Conservation (phyloP, 2,113 vertebrate species). For the Grallaria varia region DNA sequence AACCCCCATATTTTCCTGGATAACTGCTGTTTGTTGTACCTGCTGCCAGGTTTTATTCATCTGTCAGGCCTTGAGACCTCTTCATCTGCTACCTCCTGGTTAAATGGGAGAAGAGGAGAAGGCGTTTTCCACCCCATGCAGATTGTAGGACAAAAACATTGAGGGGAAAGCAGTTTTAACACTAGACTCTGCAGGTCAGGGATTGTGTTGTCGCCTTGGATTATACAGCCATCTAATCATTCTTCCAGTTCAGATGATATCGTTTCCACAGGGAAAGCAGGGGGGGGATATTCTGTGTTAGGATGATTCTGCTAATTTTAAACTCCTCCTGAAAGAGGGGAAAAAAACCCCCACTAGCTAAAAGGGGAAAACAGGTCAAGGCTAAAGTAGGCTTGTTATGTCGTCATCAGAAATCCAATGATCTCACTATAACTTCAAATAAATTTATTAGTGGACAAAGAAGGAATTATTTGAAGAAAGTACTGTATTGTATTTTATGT, state of each 20-base stretch:
- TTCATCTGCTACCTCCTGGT: conserved; percentile 46
- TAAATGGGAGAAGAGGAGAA: neutral
- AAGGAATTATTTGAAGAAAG: neutral
- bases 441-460: neutral
- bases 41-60: conserved; percentile 23
- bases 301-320: neutral
- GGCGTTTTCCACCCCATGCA: neutral
- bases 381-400: neutral
- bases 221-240: neutral
- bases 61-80: neutral
- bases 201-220: neutral
- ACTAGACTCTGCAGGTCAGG: neutral
- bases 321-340: neutral
- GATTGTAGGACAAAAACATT: neutral
- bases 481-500: neutral
- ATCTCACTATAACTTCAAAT: neutral
- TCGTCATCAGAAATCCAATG: neutral
- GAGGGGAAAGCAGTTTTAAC: conserved; percentile 23
- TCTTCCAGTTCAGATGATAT: neutral
- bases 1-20: neutral
- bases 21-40: neutral
- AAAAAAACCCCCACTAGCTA: neutral
- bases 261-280: neutral
- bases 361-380: neutral
- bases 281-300: neutral